Conservation (phyloP, 2,888 invertebrate species). For the Aquatica leii region DNA sequence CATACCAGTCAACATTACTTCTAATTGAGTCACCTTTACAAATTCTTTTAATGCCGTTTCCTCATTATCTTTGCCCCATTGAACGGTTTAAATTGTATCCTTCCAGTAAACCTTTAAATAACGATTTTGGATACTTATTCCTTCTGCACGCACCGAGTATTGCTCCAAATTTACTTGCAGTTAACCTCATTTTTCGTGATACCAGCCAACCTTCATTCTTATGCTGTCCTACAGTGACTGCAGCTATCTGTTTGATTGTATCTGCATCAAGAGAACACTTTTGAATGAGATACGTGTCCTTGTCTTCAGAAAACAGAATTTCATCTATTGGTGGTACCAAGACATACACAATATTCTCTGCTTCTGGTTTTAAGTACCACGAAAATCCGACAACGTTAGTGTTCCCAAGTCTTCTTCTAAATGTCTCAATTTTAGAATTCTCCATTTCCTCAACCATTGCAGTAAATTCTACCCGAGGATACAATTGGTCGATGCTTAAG, state of each 20-base stretch:
- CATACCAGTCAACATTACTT: background rate
- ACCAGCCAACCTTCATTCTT: constrained; percentile 5
- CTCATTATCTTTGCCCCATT: constrained; percentile 10
- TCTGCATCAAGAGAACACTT: background rate
- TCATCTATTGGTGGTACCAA: too few species aligned
- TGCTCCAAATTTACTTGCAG: constrained; percentile 9
- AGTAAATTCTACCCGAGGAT: background rate
- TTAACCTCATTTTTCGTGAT: constrained; percentile 4
- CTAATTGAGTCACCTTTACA: background rate
- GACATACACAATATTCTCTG: too few species aligned
- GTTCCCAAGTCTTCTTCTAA: background rate
- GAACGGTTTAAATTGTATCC: constrained; percentile 7
- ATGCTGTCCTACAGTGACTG: constrained; percentile 1
- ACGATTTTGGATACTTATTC: background rate
- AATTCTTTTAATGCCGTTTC: constrained; percentile 1
- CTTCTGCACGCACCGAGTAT: background rate
- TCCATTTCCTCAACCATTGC: too few species aligned
- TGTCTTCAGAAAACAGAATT: too few species aligned
- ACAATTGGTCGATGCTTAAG: background rate
- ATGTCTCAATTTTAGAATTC: background rate
- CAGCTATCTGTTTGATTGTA: background rate
- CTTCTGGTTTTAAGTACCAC: too few species aligned
- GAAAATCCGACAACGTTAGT: background rate
- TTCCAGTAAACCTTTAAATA: constrained; percentile 8
- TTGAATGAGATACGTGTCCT: background rate